These are phyloP conservation scores for Heteromurus nitidus DNA, from an alignment of 2,888 invertebrate species.

Conservation along the genomic window DNA sequence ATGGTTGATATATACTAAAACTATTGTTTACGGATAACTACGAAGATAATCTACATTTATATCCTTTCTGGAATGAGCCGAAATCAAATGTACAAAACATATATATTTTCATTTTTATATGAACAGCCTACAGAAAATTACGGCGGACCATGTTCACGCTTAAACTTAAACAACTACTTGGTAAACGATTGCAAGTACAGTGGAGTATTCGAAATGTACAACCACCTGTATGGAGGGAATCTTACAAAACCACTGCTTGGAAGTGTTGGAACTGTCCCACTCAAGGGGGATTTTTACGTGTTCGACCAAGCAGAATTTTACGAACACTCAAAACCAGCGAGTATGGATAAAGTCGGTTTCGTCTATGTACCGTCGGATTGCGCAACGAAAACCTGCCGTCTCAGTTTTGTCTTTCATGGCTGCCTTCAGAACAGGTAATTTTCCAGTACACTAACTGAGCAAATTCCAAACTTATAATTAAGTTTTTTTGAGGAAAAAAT, in stretches of 20 bases:
- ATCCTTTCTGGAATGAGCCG: too few relatives aligned
- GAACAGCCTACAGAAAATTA: conserved; percentile 74
- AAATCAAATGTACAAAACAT: not conserved
- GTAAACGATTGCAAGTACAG: conserved; percentile 74
- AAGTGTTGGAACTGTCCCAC: conserved; percentile 53
- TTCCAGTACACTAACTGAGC: not conserved
- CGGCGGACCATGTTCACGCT: conserved; percentile 72
- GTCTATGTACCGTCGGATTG: conserved; percentile 72
- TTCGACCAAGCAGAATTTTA: conserved; percentile 72
- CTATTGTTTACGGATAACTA: too few relatives aligned
- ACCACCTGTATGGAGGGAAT: conserved; percentile 73
- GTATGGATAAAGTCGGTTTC: conserved; percentile 70
- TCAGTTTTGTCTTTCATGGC: conserved; percentile 72
- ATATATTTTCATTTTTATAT: conserved; percentile 7
- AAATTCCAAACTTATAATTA: too few relatives aligned
- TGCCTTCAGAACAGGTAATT: conserved; percentile 70
- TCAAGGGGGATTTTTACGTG: conserved; percentile 64
- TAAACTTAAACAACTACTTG: conserved; percentile 69
- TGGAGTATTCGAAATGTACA: conserved; percentile 74
- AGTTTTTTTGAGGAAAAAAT: too few relatives aligned
- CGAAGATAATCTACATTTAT: not conserved
- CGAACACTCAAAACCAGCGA: conserved; percentile 40
- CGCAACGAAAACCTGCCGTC: conserved; percentile 59
- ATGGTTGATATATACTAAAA: conserved; percentile 51
- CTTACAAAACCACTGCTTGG: conserved; percentile 64